Percentiles rank a stretch among this genome's conserved stretches.
These are phyloP conservation scores for Pelobates cultripes DNA, from an alignment of 2,797 vertebrate genomes.

Conservation along the genomic window DNA sequence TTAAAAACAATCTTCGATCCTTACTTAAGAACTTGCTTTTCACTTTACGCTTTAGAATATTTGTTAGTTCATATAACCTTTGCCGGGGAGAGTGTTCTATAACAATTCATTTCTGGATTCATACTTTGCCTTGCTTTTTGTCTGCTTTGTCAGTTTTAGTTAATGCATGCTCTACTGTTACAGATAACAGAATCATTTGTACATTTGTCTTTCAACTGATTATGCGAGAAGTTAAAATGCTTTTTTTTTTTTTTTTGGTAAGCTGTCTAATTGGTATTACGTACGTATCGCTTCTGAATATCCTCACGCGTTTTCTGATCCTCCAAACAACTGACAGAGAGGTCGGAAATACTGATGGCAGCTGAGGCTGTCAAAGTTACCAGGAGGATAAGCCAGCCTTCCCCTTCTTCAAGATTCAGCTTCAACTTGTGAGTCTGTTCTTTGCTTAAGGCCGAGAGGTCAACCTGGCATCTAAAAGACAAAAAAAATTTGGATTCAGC, in stretches of 20 bases:
- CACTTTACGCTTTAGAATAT: too few relatives aligned
- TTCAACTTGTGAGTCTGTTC: constrained; percentile 94
- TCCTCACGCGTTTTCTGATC: constrained; percentile 86
- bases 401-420: constrained; percentile 85
- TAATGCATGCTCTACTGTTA: too few relatives aligned
- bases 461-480: constrained; percentile 85
- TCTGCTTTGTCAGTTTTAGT: too few relatives aligned
- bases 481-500: constrained; percentile 64
- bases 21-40: too few relatives aligned
- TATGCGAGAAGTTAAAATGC: background rate
- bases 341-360: constrained; percentile 88
- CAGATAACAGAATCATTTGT: background rate
- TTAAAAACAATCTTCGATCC: too few relatives aligned
- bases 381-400: constrained; percentile 87
- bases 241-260: background rate
- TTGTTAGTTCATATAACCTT: too few relatives aligned
- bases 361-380: constrained; percentile 93
- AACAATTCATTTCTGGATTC: too few relatives aligned
- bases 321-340: constrained; percentile 86
- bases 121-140: too few relatives aligned
- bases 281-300: constrained; percentile 92
- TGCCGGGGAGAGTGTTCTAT: too few relatives aligned
- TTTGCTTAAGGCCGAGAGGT: constrained; percentile 86
- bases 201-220: background rate
- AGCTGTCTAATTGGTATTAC: constrained; percentile 60